Conservation (phyloP, 2,113 vertebrate genomes). For the Cyprinodon variegatus region DNA sequence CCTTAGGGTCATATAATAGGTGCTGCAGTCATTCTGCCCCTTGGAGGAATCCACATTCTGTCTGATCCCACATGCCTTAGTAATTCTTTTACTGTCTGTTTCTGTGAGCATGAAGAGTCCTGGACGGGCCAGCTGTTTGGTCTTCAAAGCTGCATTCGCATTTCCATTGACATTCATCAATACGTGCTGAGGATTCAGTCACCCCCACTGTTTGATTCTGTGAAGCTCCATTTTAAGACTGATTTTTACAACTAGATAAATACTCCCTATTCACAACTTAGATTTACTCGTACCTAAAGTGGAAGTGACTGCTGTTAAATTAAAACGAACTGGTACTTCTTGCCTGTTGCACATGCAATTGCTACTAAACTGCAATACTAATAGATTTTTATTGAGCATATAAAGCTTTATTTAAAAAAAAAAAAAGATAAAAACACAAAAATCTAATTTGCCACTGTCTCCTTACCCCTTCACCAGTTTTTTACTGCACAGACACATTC, state of each 20-base stretch:
- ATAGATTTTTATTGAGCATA: neutral
- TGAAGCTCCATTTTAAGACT: neutral
- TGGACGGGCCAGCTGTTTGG: constrained; percentile 56
- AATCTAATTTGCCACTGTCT: too few relatives aligned
- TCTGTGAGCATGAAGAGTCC: constrained; percentile 30
- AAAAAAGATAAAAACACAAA: too few relatives aligned
- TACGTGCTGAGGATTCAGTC: constrained; percentile 19
- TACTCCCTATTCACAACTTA: neutral
- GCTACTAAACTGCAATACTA: neutral
- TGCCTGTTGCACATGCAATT: neutral
- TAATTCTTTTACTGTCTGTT: constrained; percentile 53
- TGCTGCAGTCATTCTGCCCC: constrained; percentile 47
- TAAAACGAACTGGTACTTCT: neutral
- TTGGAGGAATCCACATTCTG: constrained; percentile 64
- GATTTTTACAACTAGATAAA: neutral
- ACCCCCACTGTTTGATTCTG: constrained; percentile 1
- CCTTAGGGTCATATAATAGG: constrained; percentile 60
- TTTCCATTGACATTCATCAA: constrained; percentile 58
- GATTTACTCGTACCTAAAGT: neutral
- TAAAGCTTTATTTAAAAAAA: too few relatives aligned
- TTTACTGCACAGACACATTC: neutral
- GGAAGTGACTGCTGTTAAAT: neutral
- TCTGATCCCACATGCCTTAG: constrained; percentile 61
- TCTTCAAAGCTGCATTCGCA: constrained; percentile 52
- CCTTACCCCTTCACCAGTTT: neutral